Conservation (phyloP, 2,888 invertebrate species). For the Caenorhabditis japonica region DNA sequence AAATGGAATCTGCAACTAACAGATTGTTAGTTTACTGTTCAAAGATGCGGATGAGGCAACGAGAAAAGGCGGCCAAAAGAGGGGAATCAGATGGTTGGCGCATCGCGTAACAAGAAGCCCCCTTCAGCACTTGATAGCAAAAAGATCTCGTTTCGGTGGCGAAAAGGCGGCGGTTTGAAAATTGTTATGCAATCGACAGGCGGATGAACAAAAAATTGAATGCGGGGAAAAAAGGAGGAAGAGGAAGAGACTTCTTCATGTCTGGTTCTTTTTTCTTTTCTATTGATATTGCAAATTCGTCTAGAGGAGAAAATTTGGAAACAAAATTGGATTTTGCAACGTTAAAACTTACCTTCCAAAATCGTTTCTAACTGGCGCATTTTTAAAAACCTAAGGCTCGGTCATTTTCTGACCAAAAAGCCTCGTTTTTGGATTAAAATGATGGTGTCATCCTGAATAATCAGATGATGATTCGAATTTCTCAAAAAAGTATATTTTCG, state of each 20-base stretch:
- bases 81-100: slow-evolving; percentile 41
- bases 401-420: too few relatives aligned
- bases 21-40: slow-evolving; percentile 43
- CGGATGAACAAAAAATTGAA: slow-evolving; percentile 45
- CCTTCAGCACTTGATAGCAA: slow-evolving; percentile 33
- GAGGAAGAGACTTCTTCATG: slow-evolving; percentile 21
- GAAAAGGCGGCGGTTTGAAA: slow-evolving; percentile 41
- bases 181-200: slow-evolving; percentile 51
- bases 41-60: slow-evolving; percentile 19
- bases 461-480: too few relatives aligned
- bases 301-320: not conserved
- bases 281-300: slow-evolving; percentile 9
- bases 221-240: slow-evolving; percentile 7
- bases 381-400: too few relatives aligned
- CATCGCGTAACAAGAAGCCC: slow-evolving; percentile 47
- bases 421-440: too few relatives aligned
- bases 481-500: too few relatives aligned
- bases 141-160: slow-evolving; percentile 44
- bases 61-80: not conserved
- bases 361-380: too few relatives aligned
- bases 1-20: slow-evolving; percentile 13
- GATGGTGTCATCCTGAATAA: too few relatives aligned
- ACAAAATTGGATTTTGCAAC: too few relatives aligned
- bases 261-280: slow-evolving; percentile 38
- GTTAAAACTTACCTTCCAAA: too few relatives aligned